Evolutionary conservation across 2,797 vertebrate genomes (phyloP).

Genomic region (Pterois miles): DNA sequence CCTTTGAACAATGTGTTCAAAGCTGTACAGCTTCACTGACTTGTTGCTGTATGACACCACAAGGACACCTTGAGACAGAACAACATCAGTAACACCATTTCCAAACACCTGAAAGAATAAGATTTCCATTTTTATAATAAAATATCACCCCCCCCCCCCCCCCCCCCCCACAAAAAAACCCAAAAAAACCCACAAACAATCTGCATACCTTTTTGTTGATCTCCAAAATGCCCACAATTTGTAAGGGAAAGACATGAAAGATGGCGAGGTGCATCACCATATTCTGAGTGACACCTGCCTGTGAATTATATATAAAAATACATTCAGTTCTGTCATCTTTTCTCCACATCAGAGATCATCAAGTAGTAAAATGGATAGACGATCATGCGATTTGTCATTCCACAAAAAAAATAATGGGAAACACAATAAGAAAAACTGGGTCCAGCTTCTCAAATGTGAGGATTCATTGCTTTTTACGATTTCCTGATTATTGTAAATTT

Average conservation of each 20-base stretch:
- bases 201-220: constrained; percentile 90
- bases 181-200: neutral
- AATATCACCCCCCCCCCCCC: neutral
- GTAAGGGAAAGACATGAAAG: constrained; percentile 91
- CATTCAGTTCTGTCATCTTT: neutral
- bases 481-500: neutral
- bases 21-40: constrained; percentile 92
- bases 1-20: constrained; percentile 90
- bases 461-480: neutral
- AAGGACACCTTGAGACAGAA: constrained; percentile 91
- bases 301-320: neutral
- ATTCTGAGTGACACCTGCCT: constrained; percentile 86
- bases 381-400: neutral
- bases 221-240: constrained; percentile 91
- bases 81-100: constrained; percentile 88
- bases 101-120: constrained; percentile 90
- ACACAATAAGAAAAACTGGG: neutral
- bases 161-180: too few species aligned
- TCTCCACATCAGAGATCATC: neutral
- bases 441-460: neutral
- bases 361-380: neutral
- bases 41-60: constrained; percentile 92
- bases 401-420: neutral
- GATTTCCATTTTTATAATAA: neutral
- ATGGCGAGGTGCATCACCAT: constrained; percentile 90